These are phyloP conservation scores for Potamilus streckersoni DNA, from an alignment of 1,140 invertebrate species.

Conservation along the genomic window DNA sequence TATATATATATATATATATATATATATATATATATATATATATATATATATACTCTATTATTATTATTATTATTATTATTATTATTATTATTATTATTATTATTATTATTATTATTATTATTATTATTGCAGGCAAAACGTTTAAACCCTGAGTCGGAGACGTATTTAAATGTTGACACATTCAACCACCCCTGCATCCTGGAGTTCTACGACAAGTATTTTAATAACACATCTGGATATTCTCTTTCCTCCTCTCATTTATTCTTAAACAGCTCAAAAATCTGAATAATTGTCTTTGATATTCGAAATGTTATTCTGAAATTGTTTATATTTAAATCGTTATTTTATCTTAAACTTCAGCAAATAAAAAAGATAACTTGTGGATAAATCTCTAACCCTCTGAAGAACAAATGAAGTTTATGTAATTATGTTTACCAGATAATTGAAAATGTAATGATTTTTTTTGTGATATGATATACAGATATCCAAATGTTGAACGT, in stretches of 20 bases:
- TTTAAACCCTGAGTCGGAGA: constrained; percentile 66
- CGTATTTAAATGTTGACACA: constrained; percentile 71
- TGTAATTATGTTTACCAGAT: neutral
- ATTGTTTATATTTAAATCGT: too few species aligned
- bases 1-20: too few species aligned
- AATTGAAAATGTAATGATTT: too few species aligned
- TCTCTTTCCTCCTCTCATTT: neutral
- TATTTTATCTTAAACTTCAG: neutral
- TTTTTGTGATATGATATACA: too few species aligned
- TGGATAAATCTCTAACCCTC: too few species aligned
- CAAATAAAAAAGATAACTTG: too few species aligned
- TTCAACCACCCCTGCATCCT: constrained; percentile 71
- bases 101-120: neutral
- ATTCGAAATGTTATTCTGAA: too few species aligned
- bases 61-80: too few species aligned
- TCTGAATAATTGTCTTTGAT: neutral
- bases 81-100: too few species aligned
- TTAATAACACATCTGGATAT: constrained; percentile 37
- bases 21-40: too few species aligned
- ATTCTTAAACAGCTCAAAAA: neutral
- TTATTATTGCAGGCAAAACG: constrained; percentile 14
- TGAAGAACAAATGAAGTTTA: neutral
- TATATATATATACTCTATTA: too few species aligned
- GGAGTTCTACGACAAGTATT: constrained; percentile 72
- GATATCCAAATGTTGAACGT: too few species aligned